Percentiles rank a stretch among this genome's conserved stretches.
phyloP scores from a whole-genome alignment of 1,140 invertebrate genomes.

The Drosophila lowei region DNA sequence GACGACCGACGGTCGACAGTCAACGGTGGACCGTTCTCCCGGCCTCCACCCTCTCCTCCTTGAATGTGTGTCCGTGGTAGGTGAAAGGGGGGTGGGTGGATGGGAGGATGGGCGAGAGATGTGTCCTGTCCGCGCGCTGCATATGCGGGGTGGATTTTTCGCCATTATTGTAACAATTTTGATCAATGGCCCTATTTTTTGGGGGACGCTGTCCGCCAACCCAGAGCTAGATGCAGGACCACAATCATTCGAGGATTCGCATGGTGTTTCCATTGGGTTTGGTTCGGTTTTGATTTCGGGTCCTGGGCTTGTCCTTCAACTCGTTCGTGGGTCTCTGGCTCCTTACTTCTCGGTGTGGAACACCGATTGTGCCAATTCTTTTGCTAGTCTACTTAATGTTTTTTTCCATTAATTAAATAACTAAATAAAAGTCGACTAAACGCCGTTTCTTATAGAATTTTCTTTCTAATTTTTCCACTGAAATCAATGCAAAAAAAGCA shows the following conservation, averaged over 20 bases:
- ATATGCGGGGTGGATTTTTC: constrained; percentile 69
- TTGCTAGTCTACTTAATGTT: no score
- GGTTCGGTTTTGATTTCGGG: not conserved
- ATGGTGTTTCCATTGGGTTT: no score
- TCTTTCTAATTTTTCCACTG: no score
- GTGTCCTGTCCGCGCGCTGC: not conserved
- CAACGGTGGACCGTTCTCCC: not conserved
- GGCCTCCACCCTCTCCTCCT: no score
- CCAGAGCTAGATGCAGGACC: not conserved
- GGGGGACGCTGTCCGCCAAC: constrained; percentile 49
- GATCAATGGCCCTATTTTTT: constrained; percentile 77
- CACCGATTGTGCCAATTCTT: no score
- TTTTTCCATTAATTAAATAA: no score
- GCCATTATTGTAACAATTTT: constrained; percentile 82
- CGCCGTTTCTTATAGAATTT: no score
- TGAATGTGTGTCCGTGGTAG: constrained; percentile 4
- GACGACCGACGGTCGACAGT: not conserved
- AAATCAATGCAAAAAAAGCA: no score
- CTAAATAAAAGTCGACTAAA: no score
- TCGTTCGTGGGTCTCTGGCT: no score
- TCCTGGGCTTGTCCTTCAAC: constrained; percentile 3
- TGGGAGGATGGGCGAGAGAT: constrained; percentile 20
- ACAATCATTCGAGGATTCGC: no score
- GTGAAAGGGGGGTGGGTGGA: not conserved
- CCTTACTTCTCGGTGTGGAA: no score